phyloP scores from a whole-genome alignment of 2,888 invertebrate species.

The Theretra japonica region DNA sequence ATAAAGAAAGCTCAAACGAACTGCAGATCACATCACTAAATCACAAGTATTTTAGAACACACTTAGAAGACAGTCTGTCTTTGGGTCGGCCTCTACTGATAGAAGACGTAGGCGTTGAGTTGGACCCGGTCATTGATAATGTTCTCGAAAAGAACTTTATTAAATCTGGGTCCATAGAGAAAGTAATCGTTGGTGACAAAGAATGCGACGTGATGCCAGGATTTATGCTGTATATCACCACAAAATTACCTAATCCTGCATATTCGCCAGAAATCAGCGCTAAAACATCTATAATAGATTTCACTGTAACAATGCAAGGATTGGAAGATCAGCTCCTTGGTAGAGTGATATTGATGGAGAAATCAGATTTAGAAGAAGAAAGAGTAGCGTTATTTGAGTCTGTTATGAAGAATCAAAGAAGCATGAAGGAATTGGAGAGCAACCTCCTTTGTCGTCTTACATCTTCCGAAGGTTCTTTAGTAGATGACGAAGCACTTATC shows the following conservation, averaged over 20 bases:
- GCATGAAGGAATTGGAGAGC: slow-evolving; percentile 97
- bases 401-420: slow-evolving; percentile 97
- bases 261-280: slow-evolving; percentile 99
- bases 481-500: slow-evolving; percentile 97
- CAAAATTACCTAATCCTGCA: slow-evolving; percentile 97
- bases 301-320: slow-evolving; percentile 98
- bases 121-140: slow-evolving; percentile 98
- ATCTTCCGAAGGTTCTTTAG: slow-evolving; percentile 96
- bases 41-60: slow-evolving; percentile 97
- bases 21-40: slow-evolving; percentile 97
- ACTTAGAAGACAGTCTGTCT: slow-evolving; percentile 94
- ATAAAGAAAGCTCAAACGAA: slow-evolving; percentile 95
- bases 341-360: slow-evolving; percentile 97
- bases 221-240: slow-evolving; percentile 97
- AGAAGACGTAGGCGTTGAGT: slow-evolving; percentile 97
- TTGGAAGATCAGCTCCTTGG: slow-evolving; percentile 97
- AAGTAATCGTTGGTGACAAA: slow-evolving; percentile 97
- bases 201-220: slow-evolving; percentile 98
- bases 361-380: slow-evolving; percentile 97
- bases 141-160: slow-evolving; percentile 99
- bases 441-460: slow-evolving; percentile 96
- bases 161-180: slow-evolving; percentile 97
- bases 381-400: slow-evolving; percentile 96
- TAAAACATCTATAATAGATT: slow-evolving; percentile 98
- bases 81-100: slow-evolving; percentile 95